Evolutionary conservation across 2,113 vertebrate genomes (phyloP), one percentile per base, ranked within the genome.

Genomic region (Pomatostomus ruficeps): DNA sequence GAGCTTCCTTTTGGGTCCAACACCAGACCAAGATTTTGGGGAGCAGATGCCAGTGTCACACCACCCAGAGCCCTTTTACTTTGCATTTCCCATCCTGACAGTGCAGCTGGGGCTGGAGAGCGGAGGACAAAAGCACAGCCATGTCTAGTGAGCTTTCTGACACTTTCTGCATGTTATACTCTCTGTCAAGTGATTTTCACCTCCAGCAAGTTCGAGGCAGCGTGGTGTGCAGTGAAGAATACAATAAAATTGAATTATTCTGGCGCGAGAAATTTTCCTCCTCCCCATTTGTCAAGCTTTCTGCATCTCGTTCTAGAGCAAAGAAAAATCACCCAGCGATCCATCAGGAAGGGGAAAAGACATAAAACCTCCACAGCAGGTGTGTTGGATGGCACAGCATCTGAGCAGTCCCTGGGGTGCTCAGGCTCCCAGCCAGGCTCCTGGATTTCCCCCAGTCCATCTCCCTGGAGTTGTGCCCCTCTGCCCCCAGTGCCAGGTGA

Each of bases 231-330:
- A 33, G 45, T 16, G 5, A 90, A 91, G 85, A 85, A 94, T 83
- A 57, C 49, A 52, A 92, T 95, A 91, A 94, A 95, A 91, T 82
- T 82, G 85, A 93, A 85, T 91, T 94, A 94, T 90, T 93, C 78
- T 76, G 46, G 67, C 1, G 0, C 1, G 2, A 85, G 82, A 82
- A 85, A 67, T 75, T 48, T 61, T 79, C 73, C 82, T 90, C 51
- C 79, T 71, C 6, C 4, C 51, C 62, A 93, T 94, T 91, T 85
- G 63, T 91, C 92, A 90, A 90, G 82, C 67, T 88, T 88, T 83
- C 75, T 85, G 92, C 88, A 51, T 94, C 78, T 88, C 11, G 8
- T 88, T 92, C 42, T 42, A 49, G 57, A 88, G 71, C 16, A 33
- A 73, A 88, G 71, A 94, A 89, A 89, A 94, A 93, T 79, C 54